A percentile compares a stretch with the other conserved stretches of the same genome.
Evolutionary conservation across 2,113 vertebrate genomes (phyloP).

Genomic region (Hemibagrus wyckioides): DNA sequence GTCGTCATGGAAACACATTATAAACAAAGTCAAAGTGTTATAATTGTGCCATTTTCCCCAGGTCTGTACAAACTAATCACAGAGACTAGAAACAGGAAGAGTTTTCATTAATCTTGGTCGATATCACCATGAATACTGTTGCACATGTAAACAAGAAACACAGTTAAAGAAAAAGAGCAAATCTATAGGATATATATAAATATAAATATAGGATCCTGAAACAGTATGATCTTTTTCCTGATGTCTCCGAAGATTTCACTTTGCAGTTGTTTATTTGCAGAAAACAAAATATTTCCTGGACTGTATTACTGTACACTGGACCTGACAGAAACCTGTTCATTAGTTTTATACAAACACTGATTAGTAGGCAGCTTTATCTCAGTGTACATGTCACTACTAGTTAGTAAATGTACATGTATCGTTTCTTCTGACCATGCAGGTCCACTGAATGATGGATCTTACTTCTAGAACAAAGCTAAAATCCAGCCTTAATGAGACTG

Average conservation of each 20-base stretch:
- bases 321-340: not conserved
- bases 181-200: no score
- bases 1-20: not conserved
- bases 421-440: no score
- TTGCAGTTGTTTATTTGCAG: no score
- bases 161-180: not conserved
- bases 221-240: not conserved
- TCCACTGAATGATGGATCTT: no score
- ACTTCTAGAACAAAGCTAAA: not conserved
- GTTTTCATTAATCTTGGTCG: not conserved
- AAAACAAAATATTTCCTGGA: no score
- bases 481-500: not conserved
- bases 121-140: not conserved
- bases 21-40: not conserved
- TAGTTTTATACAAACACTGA: not conserved
- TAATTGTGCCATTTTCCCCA: not conserved
- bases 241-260: not conserved
- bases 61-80: not conserved
- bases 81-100: not conserved
- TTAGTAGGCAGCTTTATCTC: no score
- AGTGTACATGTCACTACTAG: not conserved
- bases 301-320: not conserved
- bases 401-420: not conserved
- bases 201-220: not conserved
- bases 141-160: not conserved